phyloP scores from a whole-genome alignment of 2,888 invertebrate species.

The Micoletzkya japonica region DNA sequence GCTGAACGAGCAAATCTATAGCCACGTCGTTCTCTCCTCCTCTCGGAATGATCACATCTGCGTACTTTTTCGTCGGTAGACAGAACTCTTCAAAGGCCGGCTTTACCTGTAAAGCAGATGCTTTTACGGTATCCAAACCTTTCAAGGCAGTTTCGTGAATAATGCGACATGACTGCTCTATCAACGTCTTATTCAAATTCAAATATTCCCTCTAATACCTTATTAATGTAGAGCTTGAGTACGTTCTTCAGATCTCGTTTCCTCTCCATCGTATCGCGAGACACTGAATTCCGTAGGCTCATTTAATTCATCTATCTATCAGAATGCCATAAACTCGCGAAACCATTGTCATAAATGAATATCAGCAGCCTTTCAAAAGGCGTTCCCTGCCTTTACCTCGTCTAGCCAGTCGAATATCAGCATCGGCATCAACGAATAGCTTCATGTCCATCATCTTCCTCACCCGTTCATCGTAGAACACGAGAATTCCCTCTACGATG shows the following conservation, averaged over 20 bases:
- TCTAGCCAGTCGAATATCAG: slow-evolving; percentile 91
- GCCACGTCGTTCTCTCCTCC: slow-evolving; percentile 96
- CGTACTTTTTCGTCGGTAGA: slow-evolving; percentile 94
- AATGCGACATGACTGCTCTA: no score
- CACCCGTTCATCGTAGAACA: slow-evolving; percentile 94
- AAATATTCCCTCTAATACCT: slow-evolving; percentile 20
- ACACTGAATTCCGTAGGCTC: slow-evolving; percentile 82
- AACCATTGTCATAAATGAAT: neutral
- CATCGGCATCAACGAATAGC: slow-evolving; percentile 97
- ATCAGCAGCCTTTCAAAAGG: neutral
- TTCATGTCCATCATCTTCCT: slow-evolving; percentile 97
- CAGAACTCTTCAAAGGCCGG: slow-evolving; percentile 87
- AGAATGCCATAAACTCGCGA: no score
- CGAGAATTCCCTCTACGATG: slow-evolving; percentile 89
- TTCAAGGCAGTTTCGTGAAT: slow-evolving; percentile 10
- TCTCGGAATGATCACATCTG: slow-evolving; percentile 97
- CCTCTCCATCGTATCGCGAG: slow-evolving; percentile 90
- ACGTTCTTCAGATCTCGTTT: slow-evolving; percentile 91
- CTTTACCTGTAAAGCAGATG: slow-evolving; percentile 77
- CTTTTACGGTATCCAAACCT: no score
- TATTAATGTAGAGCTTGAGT: slow-evolving; percentile 81
- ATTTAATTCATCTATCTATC: no score
- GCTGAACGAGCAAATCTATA: slow-evolving; percentile 93
- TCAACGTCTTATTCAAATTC: no score
- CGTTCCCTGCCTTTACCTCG: slow-evolving; percentile 74